Evolutionary conservation across 2,113 vertebrate genomes (phyloP), one percentile per base, ranked within the genome.

Genomic region (Nothocercus julius): DNA sequence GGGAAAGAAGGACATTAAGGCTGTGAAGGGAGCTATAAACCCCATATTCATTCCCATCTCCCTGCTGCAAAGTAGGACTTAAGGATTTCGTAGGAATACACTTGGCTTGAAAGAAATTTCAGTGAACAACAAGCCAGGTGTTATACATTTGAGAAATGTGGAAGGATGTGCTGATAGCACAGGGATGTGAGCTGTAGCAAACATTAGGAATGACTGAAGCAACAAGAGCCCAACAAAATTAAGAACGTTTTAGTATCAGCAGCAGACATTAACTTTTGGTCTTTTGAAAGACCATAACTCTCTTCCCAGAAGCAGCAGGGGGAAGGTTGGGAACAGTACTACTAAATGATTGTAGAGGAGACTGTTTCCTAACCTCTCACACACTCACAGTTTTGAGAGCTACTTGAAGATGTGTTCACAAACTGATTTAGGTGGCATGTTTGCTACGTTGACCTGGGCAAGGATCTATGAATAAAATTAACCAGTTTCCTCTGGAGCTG

Each of bases 401-500:
- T 69, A 20, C 85, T 82, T 34, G 72, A 73, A 80, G 82, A 40
- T 49, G 30, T 38, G 67, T 62, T 40, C 40, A 42, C 67, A 77
- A 59, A 70, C 44, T 49, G 82, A 95, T 90, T 91, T 77, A 88
- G 72, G 69, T 54, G 51, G 40, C 54, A 67, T 63, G 28, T 68
- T 93, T 86, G 54, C 68, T 81, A 11, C 86, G 81, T 92, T 90
- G 93, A 96, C 90, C 76, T 74, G 90, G 82, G 87, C 11, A 68
- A 69, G 63, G 47, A 53, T 59, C 82, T 95, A 81, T 91, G 93
- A 94, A 96, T 94, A 96, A 95, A 64, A 88, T 93, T 94, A 87
- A 45, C 76, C 74, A 25, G 54, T 70, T 86, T 94, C 61, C 76
- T 83, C 64, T 67, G 45, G 79, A 96, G 68, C 0, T 92, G 61